Conservation (phyloP, 1,140 invertebrate genomes). For the Leptinotarsa undecemlineata region DNA sequence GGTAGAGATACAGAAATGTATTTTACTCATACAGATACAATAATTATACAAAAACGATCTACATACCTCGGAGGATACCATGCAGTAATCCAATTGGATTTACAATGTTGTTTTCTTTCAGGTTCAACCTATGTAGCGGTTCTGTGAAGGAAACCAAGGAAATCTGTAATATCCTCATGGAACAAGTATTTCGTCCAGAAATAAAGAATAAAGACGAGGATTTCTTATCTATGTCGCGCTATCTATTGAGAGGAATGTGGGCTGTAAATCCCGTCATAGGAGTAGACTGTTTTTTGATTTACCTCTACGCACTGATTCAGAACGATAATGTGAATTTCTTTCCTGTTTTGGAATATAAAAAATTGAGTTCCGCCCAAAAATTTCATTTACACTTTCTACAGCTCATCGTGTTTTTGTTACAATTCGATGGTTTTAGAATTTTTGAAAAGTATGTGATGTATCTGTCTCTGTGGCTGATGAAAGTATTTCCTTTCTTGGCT, state of each 20-base stretch:
- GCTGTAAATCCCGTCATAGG: constrained; percentile 45
- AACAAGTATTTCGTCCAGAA: constrained; percentile 36
- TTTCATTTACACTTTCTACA: not conserved
- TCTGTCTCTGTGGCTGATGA: constrained; percentile 44
- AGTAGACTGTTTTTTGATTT: constrained; percentile 35
- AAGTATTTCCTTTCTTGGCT: constrained; percentile 48
- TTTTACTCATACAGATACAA: not conserved
- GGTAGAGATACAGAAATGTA: not conserved
- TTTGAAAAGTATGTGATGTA: constrained; percentile 38
- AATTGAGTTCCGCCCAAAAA: constrained; percentile 18
- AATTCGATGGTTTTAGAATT: constrained; percentile 33
- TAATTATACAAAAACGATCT: not conserved
- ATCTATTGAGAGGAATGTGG: constrained; percentile 47
- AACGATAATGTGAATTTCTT: not conserved
- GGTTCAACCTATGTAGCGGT: constrained; percentile 52
- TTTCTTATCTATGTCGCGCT: constrained; percentile 42
- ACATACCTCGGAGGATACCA: not conserved
- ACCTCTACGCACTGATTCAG: constrained; percentile 35
- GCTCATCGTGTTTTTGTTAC: constrained; percentile 14
- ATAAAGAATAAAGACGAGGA: constrained; percentile 36
- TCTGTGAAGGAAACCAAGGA: constrained; percentile 48
- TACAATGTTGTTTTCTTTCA: constrained; percentile 31
- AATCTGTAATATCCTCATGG: constrained; percentile 46
- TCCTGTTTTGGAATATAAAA: constrained; percentile 21
- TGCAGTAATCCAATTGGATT: not conserved